Evolutionary conservation across 2,888 invertebrate species (phyloP), one percentile per base, ranked within the genome.

Genomic region (Drosophila subsilvestris): DNA sequence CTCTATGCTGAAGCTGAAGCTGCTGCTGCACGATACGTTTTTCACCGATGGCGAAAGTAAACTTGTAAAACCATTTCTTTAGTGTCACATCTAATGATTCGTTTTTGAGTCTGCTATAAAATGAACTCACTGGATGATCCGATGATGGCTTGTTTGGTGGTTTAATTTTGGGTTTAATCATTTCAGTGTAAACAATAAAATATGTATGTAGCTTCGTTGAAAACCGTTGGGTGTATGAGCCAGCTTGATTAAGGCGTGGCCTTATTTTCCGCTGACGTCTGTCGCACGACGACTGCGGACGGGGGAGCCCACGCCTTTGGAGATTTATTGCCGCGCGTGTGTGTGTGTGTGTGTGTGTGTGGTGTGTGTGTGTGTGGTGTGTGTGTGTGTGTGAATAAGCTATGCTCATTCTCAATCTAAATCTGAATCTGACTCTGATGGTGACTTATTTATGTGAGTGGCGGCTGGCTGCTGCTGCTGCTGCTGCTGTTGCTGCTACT

Each of bases 251-350:
- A 53, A 53, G 72, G 71, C 73, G 68, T 73, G 63, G 73, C 71
- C 73, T 63, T 74, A 61, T 69, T 62, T 50, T 51, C 48, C 27
- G 75, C 80, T 86, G 86, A 89, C 79, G 88, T 82, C 79, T 75
- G 80, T 85, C 82, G 79, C 72, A 74, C 70, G 76, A 75, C 82
- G 55, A 43, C 10, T 50, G 51, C 55, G 49, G 22, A 42, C 18
- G 37, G 63, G 22, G 22, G 57, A n/a, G 72, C 87, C 89, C 86
- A 89, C 86, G 87, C 86, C 74, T 32, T 56, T 10, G 20, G 54
- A 86, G 85, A 86, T 89, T 86, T 86, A 86, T 88, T 76, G 80
- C 88, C 86, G 49, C 70, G 66, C 68, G 59, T 76, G 78, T 75
- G 67, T 22, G 22, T 6, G 5, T 60, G 44, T 43, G 59, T 57